Evolutionary conservation across 1,140 invertebrate genomes (phyloP).

Genomic region (Procambarus virginalis): DNA sequence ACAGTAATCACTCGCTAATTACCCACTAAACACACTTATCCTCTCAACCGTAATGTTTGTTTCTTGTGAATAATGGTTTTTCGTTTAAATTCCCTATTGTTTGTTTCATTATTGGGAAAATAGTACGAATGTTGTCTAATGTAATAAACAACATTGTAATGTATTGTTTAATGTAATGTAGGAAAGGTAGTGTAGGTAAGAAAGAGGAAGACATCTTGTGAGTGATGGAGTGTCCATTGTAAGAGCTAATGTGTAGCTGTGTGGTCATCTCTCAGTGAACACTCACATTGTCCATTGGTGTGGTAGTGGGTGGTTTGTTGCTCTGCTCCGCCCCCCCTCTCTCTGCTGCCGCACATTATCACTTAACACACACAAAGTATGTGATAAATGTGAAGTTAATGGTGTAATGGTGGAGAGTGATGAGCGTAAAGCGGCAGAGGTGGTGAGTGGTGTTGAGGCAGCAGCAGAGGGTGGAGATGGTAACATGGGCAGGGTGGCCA

Average conservation of each 20-base stretch:
- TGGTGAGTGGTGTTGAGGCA: background rate
- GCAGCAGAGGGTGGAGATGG: background rate
- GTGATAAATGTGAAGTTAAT: background rate
- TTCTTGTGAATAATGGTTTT: background rate
- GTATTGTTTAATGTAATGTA: too few species aligned
- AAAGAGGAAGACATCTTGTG: background rate
- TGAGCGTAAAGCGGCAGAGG: background rate
- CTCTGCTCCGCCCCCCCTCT: too few species aligned
- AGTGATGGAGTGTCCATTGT: background rate
- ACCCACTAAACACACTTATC: background rate
- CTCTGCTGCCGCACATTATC: too few species aligned
- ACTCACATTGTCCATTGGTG: too few species aligned
- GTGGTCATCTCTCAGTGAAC: too few species aligned
- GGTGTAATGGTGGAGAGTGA: background rate
- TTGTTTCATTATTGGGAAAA: background rate
- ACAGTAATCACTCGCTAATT: conserved; percentile 16
- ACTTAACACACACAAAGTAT: too few species aligned
- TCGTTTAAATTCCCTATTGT: background rate
- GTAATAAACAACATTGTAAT: background rate
- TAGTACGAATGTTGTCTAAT: background rate
- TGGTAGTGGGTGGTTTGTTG: too few species aligned
- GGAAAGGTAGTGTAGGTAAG: too few species aligned
- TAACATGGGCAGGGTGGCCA: too few species aligned
- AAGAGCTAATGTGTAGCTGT: background rate
- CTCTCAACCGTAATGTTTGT: background rate